Evolutionary conservation across 2,888 invertebrate genomes (phyloP), one percentile per base, ranked within the genome.

Genomic region (Phania funesta): DNA sequence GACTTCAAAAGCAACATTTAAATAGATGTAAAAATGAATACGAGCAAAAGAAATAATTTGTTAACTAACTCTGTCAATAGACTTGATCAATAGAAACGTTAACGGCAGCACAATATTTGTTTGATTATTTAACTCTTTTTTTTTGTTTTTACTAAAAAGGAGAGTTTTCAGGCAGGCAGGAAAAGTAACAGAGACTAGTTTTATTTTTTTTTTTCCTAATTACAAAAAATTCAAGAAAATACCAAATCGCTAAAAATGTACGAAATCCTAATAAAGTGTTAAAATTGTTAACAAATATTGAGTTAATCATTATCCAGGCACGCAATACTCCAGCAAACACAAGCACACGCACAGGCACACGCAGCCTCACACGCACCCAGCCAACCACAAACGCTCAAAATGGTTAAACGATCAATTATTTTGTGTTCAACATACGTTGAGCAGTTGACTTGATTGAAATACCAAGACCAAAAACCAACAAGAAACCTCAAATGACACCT

Each of bases 31-130:
- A 56, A 56, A 26, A 56, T 26, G 29, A 35, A 35, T 29, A 7
- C 7, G 7, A 29, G n/a, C n/a, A 29, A 20, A 24, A 64, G 32
- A 74, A 64, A 29, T 38, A 73, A 79, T 79, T 65, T 73, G 65
- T 73, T 73, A 73, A 60, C 58, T 44, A 44, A 67, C 71, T 50
- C 41, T 73, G 71, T 73, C 71, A 79, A 79, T 60, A 71, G 44
- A 50, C 58, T 44, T n/a, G 32, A 46, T 44, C 58, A 54, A 56
- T 20, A 3, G 26, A 46, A 62, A 50, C 26, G 32, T 46, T 32
- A 70, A 24, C 24, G 41, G 35, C 20, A 38, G 13, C 24, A 32
- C 13, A 16, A 29, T 24, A 22, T 44, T 76, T 68, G 50, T 60
- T 70, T 46, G 54, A 56, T 65, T 74, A 46, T 26, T 65, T 46